Conservation (phyloP, 2,113 vertebrate genomes). For the Apodemus sylvaticus region DNA sequence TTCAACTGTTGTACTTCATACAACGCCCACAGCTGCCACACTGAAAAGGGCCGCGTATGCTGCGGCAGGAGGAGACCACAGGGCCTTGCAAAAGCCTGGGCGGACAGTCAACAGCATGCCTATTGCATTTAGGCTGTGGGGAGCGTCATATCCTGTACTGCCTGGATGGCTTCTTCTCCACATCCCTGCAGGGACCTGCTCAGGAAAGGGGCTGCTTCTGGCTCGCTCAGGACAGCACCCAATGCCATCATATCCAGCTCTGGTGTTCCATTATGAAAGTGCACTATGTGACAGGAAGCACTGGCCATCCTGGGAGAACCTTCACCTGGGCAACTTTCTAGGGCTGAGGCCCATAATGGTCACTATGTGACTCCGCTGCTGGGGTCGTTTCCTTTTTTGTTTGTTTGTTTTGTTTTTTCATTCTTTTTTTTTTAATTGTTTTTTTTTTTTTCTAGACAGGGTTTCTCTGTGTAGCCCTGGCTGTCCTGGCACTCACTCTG, state of each 20-base stretch:
- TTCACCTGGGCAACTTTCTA: too few species aligned
- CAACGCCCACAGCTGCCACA: too few species aligned
- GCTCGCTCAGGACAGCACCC: background rate
- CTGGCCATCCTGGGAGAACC: background rate
- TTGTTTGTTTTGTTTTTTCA: too few species aligned
- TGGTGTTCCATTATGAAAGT: background rate
- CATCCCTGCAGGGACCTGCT: background rate
- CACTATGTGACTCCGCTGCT: background rate
- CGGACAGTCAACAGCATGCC: background rate
- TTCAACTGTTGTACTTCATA: background rate
- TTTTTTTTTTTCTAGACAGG: too few species aligned
- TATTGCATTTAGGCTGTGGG: rapidly evolving
- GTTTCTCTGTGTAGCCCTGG: too few species aligned
- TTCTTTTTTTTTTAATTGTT: too few species aligned
- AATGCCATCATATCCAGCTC: rapidly evolving
- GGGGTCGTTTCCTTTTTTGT: background rate
- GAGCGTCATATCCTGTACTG: rapidly evolving
- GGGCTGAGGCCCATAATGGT: rapidly evolving
- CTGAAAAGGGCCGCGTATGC: background rate
- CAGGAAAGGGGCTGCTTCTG: background rate
- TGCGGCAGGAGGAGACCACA: background rate
- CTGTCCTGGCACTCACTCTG: too few species aligned
- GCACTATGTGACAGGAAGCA: rapidly evolving
- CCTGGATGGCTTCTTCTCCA: background rate
- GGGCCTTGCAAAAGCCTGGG: background rate